These are phyloP conservation scores for Notodonta ziczac DNA, from an alignment of 2,888 invertebrate species.

Conservation along the genomic window DNA sequence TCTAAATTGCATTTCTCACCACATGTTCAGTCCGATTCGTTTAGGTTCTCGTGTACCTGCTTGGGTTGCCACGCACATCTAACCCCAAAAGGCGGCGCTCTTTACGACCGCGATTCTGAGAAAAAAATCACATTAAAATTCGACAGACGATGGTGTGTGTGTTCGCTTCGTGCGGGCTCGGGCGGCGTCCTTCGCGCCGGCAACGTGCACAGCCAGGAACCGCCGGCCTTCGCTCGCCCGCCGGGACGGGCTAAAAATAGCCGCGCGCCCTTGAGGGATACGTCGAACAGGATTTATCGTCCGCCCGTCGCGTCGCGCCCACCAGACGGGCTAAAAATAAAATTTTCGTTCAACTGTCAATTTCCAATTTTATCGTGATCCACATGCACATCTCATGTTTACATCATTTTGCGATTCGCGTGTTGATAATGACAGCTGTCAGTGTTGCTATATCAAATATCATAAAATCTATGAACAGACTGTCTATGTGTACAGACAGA, in stretches of 20 bases:
- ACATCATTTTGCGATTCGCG: conserved; percentile 24
- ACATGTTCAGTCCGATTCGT: conserved; percentile 29
- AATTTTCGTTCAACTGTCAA: conserved; percentile 32
- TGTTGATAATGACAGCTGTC: conserved; percentile 24
- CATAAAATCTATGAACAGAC: too few relatives aligned
- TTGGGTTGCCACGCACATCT: conserved; percentile 33
- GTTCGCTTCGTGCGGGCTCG: conserved; percentile 50
- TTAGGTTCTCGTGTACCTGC: conserved; percentile 32
- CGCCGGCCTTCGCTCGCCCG: conserved; percentile 61
- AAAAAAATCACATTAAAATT: conserved; percentile 67
- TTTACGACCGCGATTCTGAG: conserved; percentile 56
- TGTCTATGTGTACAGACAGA: conserved; percentile 6
- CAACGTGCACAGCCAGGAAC: conserved; percentile 45
- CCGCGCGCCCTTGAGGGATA: conserved; percentile 72
- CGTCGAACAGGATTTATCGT: conserved; percentile 78
- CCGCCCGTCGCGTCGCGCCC: conserved; percentile 42
- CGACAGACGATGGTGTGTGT: conserved; percentile 39
- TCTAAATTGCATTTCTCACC: conserved; percentile 36
- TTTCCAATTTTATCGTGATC: conserved; percentile 32
- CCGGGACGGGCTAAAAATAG: conserved; percentile 74
- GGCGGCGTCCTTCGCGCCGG: conserved; percentile 40
- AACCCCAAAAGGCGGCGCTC: conserved; percentile 48
- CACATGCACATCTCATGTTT: conserved; percentile 22
- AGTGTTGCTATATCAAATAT: conserved; percentile 31
- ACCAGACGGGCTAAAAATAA: conserved; percentile 37